Conservation (phyloP, 2,113 vertebrate species). For the Oreochromis niloticus region DNA sequence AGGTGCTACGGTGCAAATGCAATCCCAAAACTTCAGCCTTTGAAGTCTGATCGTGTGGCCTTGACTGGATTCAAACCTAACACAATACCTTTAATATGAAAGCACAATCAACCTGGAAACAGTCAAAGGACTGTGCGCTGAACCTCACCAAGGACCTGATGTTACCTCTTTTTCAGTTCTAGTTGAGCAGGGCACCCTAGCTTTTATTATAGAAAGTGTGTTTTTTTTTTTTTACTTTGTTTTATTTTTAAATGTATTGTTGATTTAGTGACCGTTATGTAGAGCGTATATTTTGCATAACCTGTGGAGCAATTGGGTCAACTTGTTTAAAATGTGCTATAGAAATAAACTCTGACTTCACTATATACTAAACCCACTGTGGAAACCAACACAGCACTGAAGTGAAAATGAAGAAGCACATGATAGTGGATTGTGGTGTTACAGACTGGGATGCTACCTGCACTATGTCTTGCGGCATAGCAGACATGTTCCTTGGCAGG, state of each 20-base stretch:
- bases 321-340: neutral
- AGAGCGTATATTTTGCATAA: neutral
- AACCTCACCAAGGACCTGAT: neutral
- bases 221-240: neutral
- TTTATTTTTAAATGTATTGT: neutral
- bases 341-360: neutral
- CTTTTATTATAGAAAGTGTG: neutral
- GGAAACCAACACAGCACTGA: neutral
- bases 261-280: neutral
- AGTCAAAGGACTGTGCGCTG: neutral
- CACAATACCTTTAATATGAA: neutral
- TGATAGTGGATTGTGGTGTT: neutral
- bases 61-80: neutral
- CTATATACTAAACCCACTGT: neutral
- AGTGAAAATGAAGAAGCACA: neutral
- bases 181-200: neutral
- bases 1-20: neutral
- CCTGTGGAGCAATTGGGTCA: neutral
- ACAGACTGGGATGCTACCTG: conserved; percentile 65
- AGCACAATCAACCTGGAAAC: neutral
- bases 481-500: conserved; percentile 87
- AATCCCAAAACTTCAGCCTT: neutral
- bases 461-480: conserved; percentile 91
- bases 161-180: neutral
- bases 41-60: neutral